These are phyloP conservation scores for rat (Rattus norvegicus) DNA, from an alignment of 2,113 vertebrate species.

Conservation along the genomic window DNA sequence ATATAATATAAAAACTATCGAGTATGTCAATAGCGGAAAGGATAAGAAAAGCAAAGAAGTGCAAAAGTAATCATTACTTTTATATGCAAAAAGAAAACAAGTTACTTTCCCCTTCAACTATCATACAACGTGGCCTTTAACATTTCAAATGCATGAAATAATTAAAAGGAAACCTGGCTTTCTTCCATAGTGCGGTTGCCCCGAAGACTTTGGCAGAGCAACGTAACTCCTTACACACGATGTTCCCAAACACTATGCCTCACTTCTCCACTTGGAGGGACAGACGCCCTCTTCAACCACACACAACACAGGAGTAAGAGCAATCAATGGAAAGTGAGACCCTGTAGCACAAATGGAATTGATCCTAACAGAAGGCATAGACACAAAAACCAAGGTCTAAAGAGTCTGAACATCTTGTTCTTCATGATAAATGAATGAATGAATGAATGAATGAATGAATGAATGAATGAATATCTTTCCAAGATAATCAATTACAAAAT, in stretches of 20 bases:
- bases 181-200: not conserved
- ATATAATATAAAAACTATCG: not conserved
- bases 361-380: not conserved
- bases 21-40: not conserved
- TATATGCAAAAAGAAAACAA: slow-evolving; percentile 43
- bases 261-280: not conserved
- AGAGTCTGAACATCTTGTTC: not conserved
- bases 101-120: not conserved
- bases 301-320: not conserved
- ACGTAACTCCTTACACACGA: not conserved
- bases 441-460: too few relatives aligned
- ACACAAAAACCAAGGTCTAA: not conserved
- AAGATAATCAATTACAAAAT: slow-evolving; percentile 38
- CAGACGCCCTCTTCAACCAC: not conserved
- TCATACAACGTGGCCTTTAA: not conserved
- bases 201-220: not conserved
- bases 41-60: not conserved
- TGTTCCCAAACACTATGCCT: not conserved
- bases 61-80: not conserved
- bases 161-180: not conserved
- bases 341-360: not conserved
- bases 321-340: not conserved
- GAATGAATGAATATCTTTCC: not conserved
- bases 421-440: not conserved
- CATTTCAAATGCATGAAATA: slow-evolving; percentile 44